Percentiles rank a stretch among this genome's conserved stretches.
Evolutionary conservation across 2,113 vertebrate genomes (phyloP).

Genomic region (Protomyctophum bolini): DNA sequence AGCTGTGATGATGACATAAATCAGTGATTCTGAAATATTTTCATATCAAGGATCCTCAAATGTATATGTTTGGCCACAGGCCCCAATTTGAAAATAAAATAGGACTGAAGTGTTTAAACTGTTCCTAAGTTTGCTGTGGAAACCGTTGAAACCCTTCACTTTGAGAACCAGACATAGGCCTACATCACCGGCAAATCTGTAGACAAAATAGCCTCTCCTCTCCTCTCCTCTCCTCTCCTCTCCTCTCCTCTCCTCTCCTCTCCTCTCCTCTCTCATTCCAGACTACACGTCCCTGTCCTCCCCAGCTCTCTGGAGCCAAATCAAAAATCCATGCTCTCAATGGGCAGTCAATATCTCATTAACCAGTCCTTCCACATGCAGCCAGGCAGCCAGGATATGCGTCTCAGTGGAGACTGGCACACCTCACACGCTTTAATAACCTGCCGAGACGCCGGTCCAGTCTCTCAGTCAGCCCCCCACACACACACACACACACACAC

Average conservation of each 20-base stretch:
- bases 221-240: constrained; percentile 2
- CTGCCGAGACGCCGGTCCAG: constrained; percentile 65
- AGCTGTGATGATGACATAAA: too few species aligned
- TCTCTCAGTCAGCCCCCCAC: constrained; percentile 56
- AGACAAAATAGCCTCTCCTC: background rate
- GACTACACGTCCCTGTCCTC: constrained; percentile 45
- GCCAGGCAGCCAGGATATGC: constrained; percentile 55
- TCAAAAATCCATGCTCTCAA: constrained; percentile 82
- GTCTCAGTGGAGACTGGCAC: constrained; percentile 64
- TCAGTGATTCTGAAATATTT: too few species aligned
- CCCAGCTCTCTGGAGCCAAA: constrained; percentile 70
- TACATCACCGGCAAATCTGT: background rate
- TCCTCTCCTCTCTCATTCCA: constrained; percentile 1
- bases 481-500: constrained; percentile 9
- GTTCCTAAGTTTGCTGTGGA: background rate
- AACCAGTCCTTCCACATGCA: constrained; percentile 70
- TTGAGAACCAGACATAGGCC: too few species aligned
- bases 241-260: background rate
- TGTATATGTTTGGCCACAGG: too few species aligned
- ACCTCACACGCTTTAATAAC: constrained; percentile 73
- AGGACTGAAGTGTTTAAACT: constrained; percentile 57
- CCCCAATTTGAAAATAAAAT: background rate
- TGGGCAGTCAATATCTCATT: constrained; percentile 84
- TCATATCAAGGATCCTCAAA: too few species aligned
- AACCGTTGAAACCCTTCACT: background rate